phyloP scores from a whole-genome alignment of 2,113 vertebrate species.

The Rhinopithecus roxellana region DNA sequence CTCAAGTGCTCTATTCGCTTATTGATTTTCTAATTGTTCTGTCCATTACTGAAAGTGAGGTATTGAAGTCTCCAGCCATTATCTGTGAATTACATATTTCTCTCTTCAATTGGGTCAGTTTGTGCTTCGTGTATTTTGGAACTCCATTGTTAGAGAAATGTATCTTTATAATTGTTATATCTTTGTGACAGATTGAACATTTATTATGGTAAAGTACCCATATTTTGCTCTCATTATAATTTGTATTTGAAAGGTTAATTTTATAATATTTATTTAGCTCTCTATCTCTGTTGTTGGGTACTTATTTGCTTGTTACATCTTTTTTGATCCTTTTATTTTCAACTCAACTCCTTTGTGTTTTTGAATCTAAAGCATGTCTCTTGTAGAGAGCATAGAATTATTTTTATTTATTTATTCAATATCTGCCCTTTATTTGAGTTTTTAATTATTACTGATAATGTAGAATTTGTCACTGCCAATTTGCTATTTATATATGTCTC shows the following conservation, averaged over 20 bases:
- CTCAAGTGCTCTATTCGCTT: not conserved
- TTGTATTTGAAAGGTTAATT: not conserved
- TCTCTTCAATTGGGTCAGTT: not conserved
- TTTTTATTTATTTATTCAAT: not conserved
- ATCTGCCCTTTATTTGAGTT: not conserved
- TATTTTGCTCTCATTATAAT: not conserved
- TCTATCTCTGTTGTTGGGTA: not conserved
- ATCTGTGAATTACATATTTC: constrained; percentile 18
- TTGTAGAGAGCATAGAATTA: not conserved
- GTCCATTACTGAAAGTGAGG: constrained; percentile 29
- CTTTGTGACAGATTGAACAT: not conserved
- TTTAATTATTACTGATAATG: not conserved
- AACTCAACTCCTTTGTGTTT: not conserved
- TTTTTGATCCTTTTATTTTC: not conserved
- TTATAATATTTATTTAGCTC: not conserved
- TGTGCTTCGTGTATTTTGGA: not conserved
- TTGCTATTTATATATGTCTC: not conserved
- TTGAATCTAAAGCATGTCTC: not conserved
- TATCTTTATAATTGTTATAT: not conserved
- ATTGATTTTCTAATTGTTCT: constrained; percentile 37
- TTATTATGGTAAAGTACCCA: not conserved
- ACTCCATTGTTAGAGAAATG: not conserved
- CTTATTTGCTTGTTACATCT: not conserved
- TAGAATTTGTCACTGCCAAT: not conserved
- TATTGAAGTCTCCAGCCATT: not conserved